Percentiles rank a stretch among this genome's conserved stretches.
These are phyloP conservation scores for Lordiphosa mommai DNA, from an alignment of 1,140 invertebrate genomes.

Conservation along the genomic window DNA sequence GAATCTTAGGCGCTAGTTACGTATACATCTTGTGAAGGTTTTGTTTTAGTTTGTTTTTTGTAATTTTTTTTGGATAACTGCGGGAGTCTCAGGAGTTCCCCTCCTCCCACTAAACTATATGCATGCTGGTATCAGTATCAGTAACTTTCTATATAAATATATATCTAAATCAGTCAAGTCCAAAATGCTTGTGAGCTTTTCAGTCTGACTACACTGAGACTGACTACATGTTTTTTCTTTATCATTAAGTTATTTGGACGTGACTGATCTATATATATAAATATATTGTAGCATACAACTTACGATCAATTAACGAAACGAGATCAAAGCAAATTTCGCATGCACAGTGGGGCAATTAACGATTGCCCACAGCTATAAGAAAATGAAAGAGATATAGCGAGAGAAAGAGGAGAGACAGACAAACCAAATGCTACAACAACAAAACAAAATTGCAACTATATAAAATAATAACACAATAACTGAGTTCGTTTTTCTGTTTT, in stretches of 20 bases:
- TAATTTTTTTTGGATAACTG: slow-evolving; percentile 37
- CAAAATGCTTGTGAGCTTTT: no score
- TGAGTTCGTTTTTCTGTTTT: slow-evolving; percentile 49
- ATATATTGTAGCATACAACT: slow-evolving; percentile 31
- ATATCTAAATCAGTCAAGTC: slow-evolving; percentile 1
- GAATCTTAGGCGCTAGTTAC: slow-evolving; percentile 74
- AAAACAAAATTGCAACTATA: slow-evolving; percentile 27
- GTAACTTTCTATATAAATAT: slow-evolving; percentile 12
- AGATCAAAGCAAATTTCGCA: slow-evolving; percentile 67
- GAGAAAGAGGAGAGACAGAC: slow-evolving; percentile 19
- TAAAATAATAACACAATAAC: slow-evolving; percentile 72
- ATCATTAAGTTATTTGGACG: no score
- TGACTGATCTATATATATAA: slow-evolving; percentile 12
- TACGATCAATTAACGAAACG: slow-evolving; percentile 71
- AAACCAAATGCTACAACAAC: slow-evolving; percentile 22
- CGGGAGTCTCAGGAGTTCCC: background rate
- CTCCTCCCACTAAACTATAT: slow-evolving; percentile 36
- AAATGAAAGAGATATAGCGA: slow-evolving; percentile 1
- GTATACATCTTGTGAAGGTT: slow-evolving; percentile 78
- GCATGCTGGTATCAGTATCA: slow-evolving; percentile 10
- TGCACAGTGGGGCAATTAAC: slow-evolving; percentile 24
- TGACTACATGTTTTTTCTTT: no score
- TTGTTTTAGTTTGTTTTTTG: slow-evolving; percentile 7
- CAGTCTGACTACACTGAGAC: no score
- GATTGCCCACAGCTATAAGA: slow-evolving; percentile 4